phyloP scores from a whole-genome alignment of 2,888 invertebrate species.

The Danaus chrysippus region DNA sequence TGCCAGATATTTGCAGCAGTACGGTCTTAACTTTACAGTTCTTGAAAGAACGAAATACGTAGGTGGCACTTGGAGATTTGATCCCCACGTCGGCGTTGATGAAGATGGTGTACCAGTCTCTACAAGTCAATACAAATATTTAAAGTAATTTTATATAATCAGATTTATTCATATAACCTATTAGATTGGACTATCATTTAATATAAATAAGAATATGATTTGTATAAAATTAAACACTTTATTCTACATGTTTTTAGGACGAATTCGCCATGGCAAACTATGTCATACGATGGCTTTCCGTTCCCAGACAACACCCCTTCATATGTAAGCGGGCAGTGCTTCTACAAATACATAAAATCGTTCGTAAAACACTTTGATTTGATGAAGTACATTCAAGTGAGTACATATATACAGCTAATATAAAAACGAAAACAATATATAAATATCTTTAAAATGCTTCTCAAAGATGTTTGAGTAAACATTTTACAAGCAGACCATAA shows the following conservation, averaged over 20 bases:
- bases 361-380: constrained; percentile 84
- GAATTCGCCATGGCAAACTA: constrained; percentile 89
- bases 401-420: constrained; percentile 21
- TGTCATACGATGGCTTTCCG: constrained; percentile 86
- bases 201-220: too few relatives aligned
- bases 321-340: constrained; percentile 82
- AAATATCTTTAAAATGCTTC: background rate
- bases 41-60: constrained; percentile 84
- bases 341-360: constrained; percentile 82
- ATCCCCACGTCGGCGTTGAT: constrained; percentile 80
- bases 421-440: background rate
- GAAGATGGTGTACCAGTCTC: constrained; percentile 84
- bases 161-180: too few relatives aligned
- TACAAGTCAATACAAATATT: constrained; percentile 88
- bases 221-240: too few relatives aligned
- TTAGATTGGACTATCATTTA: too few relatives aligned
- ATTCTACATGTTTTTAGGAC: constrained; percentile 66
- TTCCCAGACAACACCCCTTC: constrained; percentile 81
- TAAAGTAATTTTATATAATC: constrained; percentile 56
- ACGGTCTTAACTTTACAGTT: constrained; percentile 75
- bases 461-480: background rate
- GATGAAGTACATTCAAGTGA: constrained; percentile 81
- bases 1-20: constrained; percentile 78
- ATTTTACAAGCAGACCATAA: too few relatives aligned
- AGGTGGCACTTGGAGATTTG: constrained; percentile 91